phyloP scores from a whole-genome alignment of 2,888 invertebrate genomes.

The Nemapogon koenigi region DNA sequence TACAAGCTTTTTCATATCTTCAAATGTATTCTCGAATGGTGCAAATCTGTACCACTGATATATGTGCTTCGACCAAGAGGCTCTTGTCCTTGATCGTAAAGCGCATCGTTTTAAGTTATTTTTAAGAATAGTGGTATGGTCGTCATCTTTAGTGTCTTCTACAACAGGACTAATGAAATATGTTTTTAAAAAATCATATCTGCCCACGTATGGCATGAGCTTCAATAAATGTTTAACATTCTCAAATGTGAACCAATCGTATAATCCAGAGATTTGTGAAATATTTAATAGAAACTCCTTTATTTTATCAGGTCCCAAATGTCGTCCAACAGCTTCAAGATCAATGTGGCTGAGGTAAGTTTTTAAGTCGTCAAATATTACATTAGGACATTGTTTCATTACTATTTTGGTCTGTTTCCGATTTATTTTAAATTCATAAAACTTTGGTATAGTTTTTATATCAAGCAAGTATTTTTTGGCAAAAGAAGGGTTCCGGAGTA shows the following conservation, averaged over 20 bases:
- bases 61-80: too few species aligned
- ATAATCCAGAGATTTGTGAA: constrained; percentile 12
- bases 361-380: constrained; percentile 27
- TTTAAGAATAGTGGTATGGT: too few species aligned
- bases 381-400: constrained; percentile 28
- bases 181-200: constrained; percentile 31
- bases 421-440: too few species aligned
- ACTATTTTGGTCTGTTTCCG: constrained; percentile 28
- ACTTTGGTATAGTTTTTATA: too few species aligned
- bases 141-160: too few species aligned
- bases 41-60: too few species aligned
- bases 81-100: too few species aligned
- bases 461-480: too few species aligned
- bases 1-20: too few species aligned
- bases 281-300: constrained; percentile 29
- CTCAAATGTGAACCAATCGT: constrained; percentile 20
- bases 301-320: constrained; percentile 28
- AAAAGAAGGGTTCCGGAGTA: too few species aligned
- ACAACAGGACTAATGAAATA: constrained; percentile 33
- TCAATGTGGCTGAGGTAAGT: constrained; percentile 25
- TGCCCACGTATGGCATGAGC: constrained; percentile 27
- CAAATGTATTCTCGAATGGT: too few species aligned
- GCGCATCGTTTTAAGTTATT: too few species aligned
- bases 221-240: constrained; percentile 29
- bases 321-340: constrained; percentile 32